These are phyloP conservation scores for Zelleria hepariella DNA, from an alignment of 2,888 invertebrate genomes.

Conservation along the genomic window DNA sequence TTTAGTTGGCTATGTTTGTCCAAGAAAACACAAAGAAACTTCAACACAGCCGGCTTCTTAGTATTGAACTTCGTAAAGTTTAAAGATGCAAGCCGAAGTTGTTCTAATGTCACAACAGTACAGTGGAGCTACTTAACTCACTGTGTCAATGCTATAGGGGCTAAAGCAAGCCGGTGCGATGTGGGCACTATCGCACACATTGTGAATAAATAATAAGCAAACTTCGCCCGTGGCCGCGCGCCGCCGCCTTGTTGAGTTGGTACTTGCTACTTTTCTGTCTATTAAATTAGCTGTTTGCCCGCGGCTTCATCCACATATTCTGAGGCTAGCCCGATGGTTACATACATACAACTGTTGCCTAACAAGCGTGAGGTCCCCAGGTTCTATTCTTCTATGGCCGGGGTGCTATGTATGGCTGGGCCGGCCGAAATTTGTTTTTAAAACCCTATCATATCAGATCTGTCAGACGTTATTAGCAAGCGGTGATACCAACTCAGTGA, in stretches of 20 bases:
- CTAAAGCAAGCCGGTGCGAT: not conserved
- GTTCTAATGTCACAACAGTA: not conserved
- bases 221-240: not conserved
- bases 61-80: not conserved
- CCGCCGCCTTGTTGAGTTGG: not conserved
- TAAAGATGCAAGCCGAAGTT: not conserved
- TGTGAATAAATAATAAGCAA: not conserved
- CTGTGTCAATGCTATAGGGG: not conserved
- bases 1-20: too few relatives aligned
- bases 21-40: not conserved
- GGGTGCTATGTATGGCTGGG: too few relatives aligned
- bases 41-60: not conserved
- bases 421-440: too few relatives aligned
- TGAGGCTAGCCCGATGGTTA: too few relatives aligned
- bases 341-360: too few relatives aligned
- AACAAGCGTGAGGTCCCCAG: too few relatives aligned
- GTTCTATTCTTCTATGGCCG: too few relatives aligned
- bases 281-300: not conserved
- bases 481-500: too few relatives aligned
- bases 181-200: not conserved
- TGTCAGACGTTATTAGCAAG: too few relatives aligned
- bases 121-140: not conserved
- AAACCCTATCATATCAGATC: too few relatives aligned
- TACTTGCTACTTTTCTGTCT: not conserved
- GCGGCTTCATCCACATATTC: not conserved